Evolutionary conservation across 2,797 vertebrate species (phyloP).

Genomic region (Thalassophryne amazonica): DNA sequence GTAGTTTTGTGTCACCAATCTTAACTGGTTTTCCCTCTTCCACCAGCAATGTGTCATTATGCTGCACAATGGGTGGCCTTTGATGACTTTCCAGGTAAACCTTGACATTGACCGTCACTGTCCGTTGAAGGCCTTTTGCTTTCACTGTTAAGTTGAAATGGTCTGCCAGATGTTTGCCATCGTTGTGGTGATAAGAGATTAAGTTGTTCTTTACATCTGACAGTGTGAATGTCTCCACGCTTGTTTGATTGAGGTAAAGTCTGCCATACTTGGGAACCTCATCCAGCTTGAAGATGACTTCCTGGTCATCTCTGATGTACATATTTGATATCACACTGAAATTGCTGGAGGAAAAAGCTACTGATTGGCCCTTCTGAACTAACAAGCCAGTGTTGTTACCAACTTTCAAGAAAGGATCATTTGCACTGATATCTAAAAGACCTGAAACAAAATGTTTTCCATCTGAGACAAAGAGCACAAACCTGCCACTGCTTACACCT

Average conservation of each 20-base stretch:
- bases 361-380: conserved; percentile 82
- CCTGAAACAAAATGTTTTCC: conserved; percentile 85
- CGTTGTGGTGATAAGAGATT: conserved; percentile 81
- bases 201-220: conserved; percentile 75
- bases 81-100: conserved; percentile 86
- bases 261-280: conserved; percentile 77
- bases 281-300: conserved; percentile 75
- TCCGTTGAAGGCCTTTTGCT: conserved; percentile 68
- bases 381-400: conserved; percentile 85
- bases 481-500: conserved; percentile 80
- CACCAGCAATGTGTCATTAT: conserved; percentile 78
- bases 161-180: conserved; percentile 79
- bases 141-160: conserved; percentile 79
- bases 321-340: conserved; percentile 86
- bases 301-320: conserved; percentile 80
- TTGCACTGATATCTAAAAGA: conserved; percentile 84
- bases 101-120: conserved; percentile 71
- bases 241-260: conserved; percentile 68
- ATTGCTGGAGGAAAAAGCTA: conserved; percentile 74
- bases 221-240: conserved; percentile 78
- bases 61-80: conserved; percentile 72
- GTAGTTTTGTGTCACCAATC: conserved; percentile 79
- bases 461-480: conserved; percentile 91
- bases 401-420: conserved; percentile 81
- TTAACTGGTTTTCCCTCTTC: conserved; percentile 89